Evolutionary conservation across 2,888 invertebrate species (phyloP).

Genomic region (Dicyrtomina minuta): DNA sequence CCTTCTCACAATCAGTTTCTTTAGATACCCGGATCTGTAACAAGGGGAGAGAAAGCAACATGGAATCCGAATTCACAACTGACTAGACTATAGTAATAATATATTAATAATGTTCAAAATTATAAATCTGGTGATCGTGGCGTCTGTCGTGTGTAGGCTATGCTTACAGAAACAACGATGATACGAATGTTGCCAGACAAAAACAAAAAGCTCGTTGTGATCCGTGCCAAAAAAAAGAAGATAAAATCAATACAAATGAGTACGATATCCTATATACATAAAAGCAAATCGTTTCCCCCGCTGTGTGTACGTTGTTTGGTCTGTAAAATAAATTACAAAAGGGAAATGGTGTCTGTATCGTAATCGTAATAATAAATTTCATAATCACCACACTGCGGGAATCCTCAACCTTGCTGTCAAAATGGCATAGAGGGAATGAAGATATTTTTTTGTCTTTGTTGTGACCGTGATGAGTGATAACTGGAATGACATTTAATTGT

Average conservation of each 20-base stretch:
- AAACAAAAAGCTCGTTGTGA: constrained; percentile 1
- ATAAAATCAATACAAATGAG: background rate
- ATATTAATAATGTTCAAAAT: too few relatives aligned
- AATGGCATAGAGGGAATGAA: background rate
- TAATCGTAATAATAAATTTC: background rate
- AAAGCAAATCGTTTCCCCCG: too few relatives aligned
- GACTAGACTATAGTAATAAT: too few relatives aligned
- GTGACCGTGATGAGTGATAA: background rate
- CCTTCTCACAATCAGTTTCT: too few relatives aligned
- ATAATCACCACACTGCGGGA: background rate
- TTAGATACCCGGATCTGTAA: too few relatives aligned
- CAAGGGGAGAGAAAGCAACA: too few relatives aligned
- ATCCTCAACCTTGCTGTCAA: background rate
- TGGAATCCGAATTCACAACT: too few relatives aligned
- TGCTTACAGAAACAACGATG: too few relatives aligned
- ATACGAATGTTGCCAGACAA: too few relatives aligned
- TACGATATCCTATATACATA: background rate
- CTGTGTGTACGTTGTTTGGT: background rate
- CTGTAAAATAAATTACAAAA: background rate
- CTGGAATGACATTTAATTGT: background rate
- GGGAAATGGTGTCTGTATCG: background rate
- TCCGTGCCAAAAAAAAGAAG: constrained; percentile 9
- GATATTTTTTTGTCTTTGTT: background rate
- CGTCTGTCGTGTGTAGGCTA: too few relatives aligned
- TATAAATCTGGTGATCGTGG: too few relatives aligned